Percentiles rank a stretch among this genome's conserved stretches.
phyloP scores from a whole-genome alignment of 2,797 vertebrate genomes.

The Merluccius polli region DNA sequence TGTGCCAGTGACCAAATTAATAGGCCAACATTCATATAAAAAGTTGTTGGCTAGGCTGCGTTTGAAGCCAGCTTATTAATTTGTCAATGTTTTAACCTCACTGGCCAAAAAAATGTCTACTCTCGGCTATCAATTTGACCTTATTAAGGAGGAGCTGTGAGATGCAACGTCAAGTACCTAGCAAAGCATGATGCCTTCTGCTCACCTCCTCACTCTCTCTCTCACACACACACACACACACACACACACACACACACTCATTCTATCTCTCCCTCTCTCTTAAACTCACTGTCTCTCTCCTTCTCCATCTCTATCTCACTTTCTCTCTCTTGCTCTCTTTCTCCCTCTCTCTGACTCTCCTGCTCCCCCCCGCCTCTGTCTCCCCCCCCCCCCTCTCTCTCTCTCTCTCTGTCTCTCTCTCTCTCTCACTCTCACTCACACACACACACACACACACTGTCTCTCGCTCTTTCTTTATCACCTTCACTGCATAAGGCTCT shows the following conservation, averaged over 20 bases:
- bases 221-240: too few species aligned
- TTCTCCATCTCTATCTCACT: background rate
- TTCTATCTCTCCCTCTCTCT: background rate
- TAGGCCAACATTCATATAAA: background rate
- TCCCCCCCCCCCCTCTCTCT: conserved; percentile 9
- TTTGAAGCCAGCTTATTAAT: background rate
- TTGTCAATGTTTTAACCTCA: background rate
- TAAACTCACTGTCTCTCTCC: background rate
- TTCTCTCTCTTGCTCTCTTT: conserved; percentile 23
- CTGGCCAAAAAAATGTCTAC: background rate
- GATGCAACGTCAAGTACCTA: conserved; percentile 15
- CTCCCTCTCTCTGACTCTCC: conserved; percentile 12
- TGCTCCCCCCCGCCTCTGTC: too few species aligned
- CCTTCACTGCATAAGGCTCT: background rate
- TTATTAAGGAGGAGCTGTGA: conserved; percentile 23
- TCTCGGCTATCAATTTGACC: background rate
- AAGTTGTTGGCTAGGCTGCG: background rate
- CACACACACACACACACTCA: too few species aligned
- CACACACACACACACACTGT: background rate
- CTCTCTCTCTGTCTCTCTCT: conserved; percentile 9
- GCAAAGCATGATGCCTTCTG: background rate
- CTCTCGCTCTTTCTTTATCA: background rate
- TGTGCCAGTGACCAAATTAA: background rate
- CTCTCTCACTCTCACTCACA: conserved; percentile 8
- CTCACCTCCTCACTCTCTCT: background rate